Conservation (phyloP, 2,797 vertebrate species). For the Acrocephalus scirpaceus region DNA sequence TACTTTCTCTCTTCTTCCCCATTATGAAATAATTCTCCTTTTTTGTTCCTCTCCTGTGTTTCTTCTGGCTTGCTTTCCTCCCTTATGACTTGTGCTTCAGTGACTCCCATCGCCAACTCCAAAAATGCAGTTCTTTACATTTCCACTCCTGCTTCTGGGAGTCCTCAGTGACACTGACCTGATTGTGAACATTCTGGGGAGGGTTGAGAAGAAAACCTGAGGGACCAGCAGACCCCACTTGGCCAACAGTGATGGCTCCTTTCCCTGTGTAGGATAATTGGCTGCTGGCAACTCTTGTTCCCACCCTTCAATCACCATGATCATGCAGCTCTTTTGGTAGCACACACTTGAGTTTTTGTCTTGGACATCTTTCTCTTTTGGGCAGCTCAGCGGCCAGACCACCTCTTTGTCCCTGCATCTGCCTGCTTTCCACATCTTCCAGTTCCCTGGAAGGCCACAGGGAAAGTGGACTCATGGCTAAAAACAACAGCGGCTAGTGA, state of each 20-base stretch:
- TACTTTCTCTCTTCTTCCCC: neutral
- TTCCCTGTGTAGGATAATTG: neutral
- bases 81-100: neutral
- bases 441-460: neutral
- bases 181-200: accelerated
- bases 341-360: neutral
- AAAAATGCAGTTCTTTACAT: neutral
- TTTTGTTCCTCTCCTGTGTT: neutral
- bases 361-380: neutral
- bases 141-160: neutral
- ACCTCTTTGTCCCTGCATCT: neutral
- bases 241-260: accelerated
- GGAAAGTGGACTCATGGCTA: neutral
- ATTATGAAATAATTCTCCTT: neutral
- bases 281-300: neutral
- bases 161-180: neutral
- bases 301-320: neutral
- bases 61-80: neutral
- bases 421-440: neutral
- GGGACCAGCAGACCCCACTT: neutral
- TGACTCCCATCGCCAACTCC: neutral
- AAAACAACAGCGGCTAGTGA: neutral
- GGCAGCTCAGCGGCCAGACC: neutral
- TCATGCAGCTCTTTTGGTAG: neutral
- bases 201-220: neutral